Base-by-base conservation (phyloP, 2,113 vertebrate species). In the Synodontis membranacea region DNA sequence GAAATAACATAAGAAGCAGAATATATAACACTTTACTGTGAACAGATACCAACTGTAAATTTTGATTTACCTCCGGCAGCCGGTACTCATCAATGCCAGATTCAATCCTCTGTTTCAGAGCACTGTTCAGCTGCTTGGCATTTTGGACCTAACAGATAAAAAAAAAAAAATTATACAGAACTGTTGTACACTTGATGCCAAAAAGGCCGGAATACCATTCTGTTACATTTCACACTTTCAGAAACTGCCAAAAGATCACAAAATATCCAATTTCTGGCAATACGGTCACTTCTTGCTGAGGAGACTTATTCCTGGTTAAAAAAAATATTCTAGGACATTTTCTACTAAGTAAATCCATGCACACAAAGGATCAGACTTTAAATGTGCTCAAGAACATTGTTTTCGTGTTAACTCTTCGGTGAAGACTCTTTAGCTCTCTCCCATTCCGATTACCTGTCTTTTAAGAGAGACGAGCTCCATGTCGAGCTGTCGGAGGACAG, bases 101-200 rank as follows among this genome's bases (percentile, higher is more conserved):
- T 92, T 99, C 98, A 96, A 98, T 93, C 95, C 95, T 94, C 95
- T 97, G 97, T 93, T 99, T 99, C 91, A 99, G 96, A 85, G 96
- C 97, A 92, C 98, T 98, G 96, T 99, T 99, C 92, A 97, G 95
- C 95, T 99, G 98, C 92, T 99, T 99, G 92, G 98, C 96, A 91
- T 99, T 99, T 94, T 99, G 98, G 92, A 99, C 98, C 98, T 99
- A 94, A 93, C 92, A 88, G 90, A 93, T 78, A 92, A 90, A 83
- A 88, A 82, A 86, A 84, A 90, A 76, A 28, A 68, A 58, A n/a
- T n/a, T n/a, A n/a, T 6, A 84, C 19, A 81, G 6, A 54, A 44
- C 5, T 48, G 17, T 84, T 58, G 15, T 3, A 64, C 46, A n/a
- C 6, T 17, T 48, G 23, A 28, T 46, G 0, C 4, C 60, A 42